phyloP scores from a whole-genome alignment of 1,140 invertebrate genomes.

The Linepithema humile region DNA sequence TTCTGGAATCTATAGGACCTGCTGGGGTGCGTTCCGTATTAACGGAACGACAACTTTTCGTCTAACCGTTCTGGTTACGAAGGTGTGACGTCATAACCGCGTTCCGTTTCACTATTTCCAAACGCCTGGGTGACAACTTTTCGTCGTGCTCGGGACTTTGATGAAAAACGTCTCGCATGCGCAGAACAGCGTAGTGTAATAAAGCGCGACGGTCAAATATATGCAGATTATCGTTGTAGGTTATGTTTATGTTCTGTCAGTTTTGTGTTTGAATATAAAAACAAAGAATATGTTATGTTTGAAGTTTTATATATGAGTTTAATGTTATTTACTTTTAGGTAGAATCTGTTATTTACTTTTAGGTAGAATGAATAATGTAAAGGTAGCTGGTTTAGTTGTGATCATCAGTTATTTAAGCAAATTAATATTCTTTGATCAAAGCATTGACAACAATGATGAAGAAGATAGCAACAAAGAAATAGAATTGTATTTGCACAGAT shows the following conservation, averaged over 20 bases:
- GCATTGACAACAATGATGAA: background rate
- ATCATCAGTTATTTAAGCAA: background rate
- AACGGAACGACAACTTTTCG: background rate
- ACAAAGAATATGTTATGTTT: too few species aligned
- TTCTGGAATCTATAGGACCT: too few species aligned
- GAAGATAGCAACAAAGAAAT: slow-evolving; percentile 15
- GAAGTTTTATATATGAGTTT: too few species aligned
- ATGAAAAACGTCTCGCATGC: background rate
- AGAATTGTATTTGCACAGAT: background rate
- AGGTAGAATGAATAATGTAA: background rate
- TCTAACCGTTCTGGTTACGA: slow-evolving; percentile 13
- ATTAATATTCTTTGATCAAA: slow-evolving; percentile 4
- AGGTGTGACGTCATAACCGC: slow-evolving; percentile 10
- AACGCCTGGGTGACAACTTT: background rate
- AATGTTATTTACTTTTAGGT: too few species aligned
- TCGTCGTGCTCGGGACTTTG: background rate
- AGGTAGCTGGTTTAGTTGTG: background rate
- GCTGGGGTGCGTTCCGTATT: slow-evolving; percentile 12
- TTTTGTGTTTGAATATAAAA: too few species aligned
- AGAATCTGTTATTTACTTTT: too few species aligned
- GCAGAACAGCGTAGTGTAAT: background rate
- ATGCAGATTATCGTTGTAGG: background rate
- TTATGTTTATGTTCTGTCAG: too few species aligned
- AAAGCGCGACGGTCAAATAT: background rate
- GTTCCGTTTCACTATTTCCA: slow-evolving; percentile 3